Percentiles rank a stretch among this genome's conserved stretches.
phyloP scores from a whole-genome alignment of 2,888 invertebrate genomes.

The Chloroclysta siterata region DNA sequence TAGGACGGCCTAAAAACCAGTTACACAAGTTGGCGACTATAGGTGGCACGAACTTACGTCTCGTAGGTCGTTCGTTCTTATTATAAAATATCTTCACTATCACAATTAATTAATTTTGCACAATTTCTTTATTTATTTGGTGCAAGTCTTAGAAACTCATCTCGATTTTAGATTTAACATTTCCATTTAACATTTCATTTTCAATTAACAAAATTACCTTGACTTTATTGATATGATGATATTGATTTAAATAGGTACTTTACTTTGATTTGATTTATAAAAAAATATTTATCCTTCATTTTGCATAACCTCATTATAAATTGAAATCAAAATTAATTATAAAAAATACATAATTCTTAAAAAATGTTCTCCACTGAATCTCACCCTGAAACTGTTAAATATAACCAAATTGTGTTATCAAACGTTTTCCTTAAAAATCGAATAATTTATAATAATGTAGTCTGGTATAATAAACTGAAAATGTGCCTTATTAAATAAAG shows the following conservation, averaged over 20 bases:
- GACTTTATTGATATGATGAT: neutral
- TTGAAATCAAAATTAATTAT: too few species aligned
- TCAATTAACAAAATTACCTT: neutral
- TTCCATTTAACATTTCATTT: neutral
- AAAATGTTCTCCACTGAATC: too few species aligned
- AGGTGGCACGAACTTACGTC: too few species aligned
- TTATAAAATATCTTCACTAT: neutral
- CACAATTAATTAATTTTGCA: neutral
- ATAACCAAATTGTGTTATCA: constrained; percentile 4
- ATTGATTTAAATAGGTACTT: too few species aligned
- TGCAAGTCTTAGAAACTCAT: neutral
- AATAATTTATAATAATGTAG: constrained; percentile 14
- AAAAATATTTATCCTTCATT: too few species aligned
- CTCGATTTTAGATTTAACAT: neutral
- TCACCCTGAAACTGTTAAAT: neutral
- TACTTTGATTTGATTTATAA: too few species aligned
- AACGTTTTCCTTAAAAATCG: neutral
- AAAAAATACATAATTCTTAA: too few species aligned
- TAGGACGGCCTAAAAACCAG: too few species aligned
- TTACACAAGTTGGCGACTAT: too few species aligned
- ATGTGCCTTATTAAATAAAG: constrained; percentile 41
- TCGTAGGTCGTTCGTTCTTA: neutral
- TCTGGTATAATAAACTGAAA: constrained; percentile 28
- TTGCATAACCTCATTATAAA: too few species aligned
- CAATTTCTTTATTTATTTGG: neutral